phyloP scores from a whole-genome alignment of 1,140 invertebrate genomes.

The Elysia chlorotica region DNA sequence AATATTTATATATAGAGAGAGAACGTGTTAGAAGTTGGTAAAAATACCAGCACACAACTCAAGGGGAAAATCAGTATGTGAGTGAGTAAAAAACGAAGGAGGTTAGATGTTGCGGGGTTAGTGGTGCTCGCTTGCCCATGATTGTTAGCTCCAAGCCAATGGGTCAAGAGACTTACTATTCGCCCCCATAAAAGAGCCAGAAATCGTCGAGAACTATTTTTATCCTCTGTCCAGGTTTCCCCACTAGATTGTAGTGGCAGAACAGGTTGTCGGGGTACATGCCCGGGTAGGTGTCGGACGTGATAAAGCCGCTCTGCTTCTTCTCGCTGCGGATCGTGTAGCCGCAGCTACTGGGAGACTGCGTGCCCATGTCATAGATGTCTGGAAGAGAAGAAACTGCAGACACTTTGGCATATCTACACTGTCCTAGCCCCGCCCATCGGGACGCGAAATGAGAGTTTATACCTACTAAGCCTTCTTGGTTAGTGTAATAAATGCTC shows the following conservation, averaged over 20 bases:
- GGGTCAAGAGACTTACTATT: slow-evolving; percentile 94
- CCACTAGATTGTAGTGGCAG: slow-evolving; percentile 93
- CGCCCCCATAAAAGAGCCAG: slow-evolving; percentile 96
- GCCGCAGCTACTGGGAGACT: slow-evolving; percentile 65
- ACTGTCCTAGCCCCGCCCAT: neutral
- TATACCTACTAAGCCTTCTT: neutral
- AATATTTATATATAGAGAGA: too few species aligned
- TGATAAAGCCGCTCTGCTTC: slow-evolving; percentile 77
- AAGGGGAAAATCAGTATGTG: too few species aligned
- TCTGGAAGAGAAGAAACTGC: slow-evolving; percentile 59
- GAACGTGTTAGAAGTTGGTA: too few species aligned
- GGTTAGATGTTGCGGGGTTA: too few species aligned
- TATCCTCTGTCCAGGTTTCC: slow-evolving; percentile 87
- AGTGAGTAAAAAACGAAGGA: too few species aligned
- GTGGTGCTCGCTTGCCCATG: too few species aligned
- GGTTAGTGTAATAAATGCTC: neutral
- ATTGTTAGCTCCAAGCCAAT: too few species aligned
- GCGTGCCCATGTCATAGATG: slow-evolving; percentile 84
- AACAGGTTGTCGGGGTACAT: slow-evolving; percentile 95
- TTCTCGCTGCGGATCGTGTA: slow-evolving; percentile 58
- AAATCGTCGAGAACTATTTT: slow-evolving; percentile 97
- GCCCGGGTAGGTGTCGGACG: slow-evolving; percentile 98
- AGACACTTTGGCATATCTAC: slow-evolving; percentile 29
- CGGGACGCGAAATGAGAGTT: neutral
- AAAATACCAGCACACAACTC: too few species aligned